Percentiles rank a stretch among this genome's conserved stretches.
These are phyloP conservation scores for Pammene fasciana DNA, from an alignment of 2,888 invertebrate species.

Conservation along the genomic window DNA sequence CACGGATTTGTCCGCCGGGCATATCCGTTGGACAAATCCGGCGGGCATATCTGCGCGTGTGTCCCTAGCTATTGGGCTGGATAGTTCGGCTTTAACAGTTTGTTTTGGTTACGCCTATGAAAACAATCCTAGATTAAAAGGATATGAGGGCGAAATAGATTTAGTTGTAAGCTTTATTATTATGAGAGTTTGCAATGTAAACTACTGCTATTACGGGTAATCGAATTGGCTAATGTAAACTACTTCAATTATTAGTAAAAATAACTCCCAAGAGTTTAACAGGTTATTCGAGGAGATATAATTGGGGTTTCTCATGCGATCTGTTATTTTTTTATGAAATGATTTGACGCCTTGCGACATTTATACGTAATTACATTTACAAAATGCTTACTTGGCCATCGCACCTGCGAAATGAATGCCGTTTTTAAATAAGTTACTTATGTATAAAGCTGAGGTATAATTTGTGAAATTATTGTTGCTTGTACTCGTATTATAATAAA, in stretches of 20 bases:
- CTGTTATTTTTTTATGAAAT: constrained; percentile 52
- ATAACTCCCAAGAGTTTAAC: constrained; percentile 11
- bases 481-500: constrained; percentile 7
- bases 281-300: constrained; percentile 26
- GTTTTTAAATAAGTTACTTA: constrained; percentile 27
- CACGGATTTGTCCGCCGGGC: no score
- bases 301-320: constrained; percentile 45
- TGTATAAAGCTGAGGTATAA: constrained; percentile 31
- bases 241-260: constrained; percentile 32
- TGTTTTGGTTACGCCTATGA: constrained; percentile 30
- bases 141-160: constrained; percentile 55
- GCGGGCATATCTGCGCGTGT: no score
- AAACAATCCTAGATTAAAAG: constrained; percentile 44
- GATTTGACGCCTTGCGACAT: constrained; percentile 66
- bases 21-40: no score
- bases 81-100: constrained; percentile 8
- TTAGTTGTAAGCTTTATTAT: constrained; percentile 41
- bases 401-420: constrained; percentile 53
- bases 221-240: constrained; percentile 46
- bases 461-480: constrained; percentile 24
- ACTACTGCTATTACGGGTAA: constrained; percentile 47
- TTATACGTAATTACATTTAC: constrained; percentile 64
- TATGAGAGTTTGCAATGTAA: constrained; percentile 29
- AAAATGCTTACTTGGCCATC: constrained; percentile 46
- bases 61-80: no score